Evolutionary conservation across 1,140 invertebrate genomes (phyloP).

Genomic region (Papilio machaon): DNA sequence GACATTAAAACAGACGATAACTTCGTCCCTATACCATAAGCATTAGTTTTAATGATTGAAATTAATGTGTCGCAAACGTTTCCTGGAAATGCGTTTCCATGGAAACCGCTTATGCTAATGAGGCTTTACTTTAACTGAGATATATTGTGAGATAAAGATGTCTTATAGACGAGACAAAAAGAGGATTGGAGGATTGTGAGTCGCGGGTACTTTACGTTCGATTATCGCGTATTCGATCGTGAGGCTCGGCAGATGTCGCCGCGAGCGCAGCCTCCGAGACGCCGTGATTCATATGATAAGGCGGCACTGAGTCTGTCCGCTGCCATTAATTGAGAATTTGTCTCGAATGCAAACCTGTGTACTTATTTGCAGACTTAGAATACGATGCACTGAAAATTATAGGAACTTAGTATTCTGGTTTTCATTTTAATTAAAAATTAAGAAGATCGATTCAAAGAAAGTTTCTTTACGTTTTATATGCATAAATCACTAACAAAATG

Average conservation of each 20-base stretch:
- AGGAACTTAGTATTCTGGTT: neutral
- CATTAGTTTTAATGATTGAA: slow-evolving; percentile 14
- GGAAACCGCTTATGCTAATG: slow-evolving; percentile 29
- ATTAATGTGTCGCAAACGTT: slow-evolving; percentile 10
- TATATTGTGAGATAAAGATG: slow-evolving; percentile 27
- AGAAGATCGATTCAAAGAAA: neutral
- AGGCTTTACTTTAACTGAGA: slow-evolving; percentile 28
- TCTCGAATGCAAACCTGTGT: slow-evolving; percentile 32
- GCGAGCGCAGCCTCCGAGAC: slow-evolving; percentile 58
- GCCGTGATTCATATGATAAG: slow-evolving; percentile 55
- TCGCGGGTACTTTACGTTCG: slow-evolving; percentile 52
- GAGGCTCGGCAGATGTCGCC: slow-evolving; percentile 60
- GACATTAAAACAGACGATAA: neutral
- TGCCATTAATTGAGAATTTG: slow-evolving; percentile 57
- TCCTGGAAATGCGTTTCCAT: slow-evolving; percentile 30
- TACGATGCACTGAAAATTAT: neutral
- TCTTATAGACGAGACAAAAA: slow-evolving; percentile 45
- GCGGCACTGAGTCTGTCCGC: slow-evolving; percentile 44
- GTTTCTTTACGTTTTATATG: neutral
- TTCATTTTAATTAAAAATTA: neutral
- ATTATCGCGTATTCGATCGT: slow-evolving; percentile 59
- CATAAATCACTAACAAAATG: neutral
- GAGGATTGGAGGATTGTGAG: slow-evolving; percentile 52
- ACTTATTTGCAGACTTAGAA: slow-evolving; percentile 16
- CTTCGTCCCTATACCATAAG: neutral